Conservation (phyloP, 1,140 invertebrate species). For the Tribolium madens region DNA sequence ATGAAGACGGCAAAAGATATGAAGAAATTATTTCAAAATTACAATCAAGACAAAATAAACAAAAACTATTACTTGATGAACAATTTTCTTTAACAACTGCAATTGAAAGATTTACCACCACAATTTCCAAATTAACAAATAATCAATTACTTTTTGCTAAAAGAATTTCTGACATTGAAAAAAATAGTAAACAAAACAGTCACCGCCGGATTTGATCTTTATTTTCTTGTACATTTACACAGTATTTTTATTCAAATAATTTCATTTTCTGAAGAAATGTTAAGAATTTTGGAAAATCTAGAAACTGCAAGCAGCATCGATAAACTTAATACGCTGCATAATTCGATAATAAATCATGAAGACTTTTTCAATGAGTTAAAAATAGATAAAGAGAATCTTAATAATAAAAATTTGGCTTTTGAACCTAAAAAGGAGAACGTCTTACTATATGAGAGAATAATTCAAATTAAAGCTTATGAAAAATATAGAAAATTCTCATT, state of each 20-base stretch:
- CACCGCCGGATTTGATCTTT: neutral
- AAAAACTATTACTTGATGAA: neutral
- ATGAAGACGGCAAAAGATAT: constrained; percentile 28
- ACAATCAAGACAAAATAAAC: constrained; percentile 6
- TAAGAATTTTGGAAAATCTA: neutral
- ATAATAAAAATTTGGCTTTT: too few species aligned
- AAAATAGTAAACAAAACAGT: neutral
- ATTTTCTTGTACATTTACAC: neutral
- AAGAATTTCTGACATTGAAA: neutral
- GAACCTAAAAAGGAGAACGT: too few species aligned
- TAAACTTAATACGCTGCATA: too few species aligned
- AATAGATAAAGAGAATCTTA: too few species aligned
- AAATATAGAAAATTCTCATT: too few species aligned
- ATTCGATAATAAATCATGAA: too few species aligned
- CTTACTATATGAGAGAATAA: too few species aligned
- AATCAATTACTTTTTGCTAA: neutral
- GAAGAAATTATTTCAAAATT: constrained; percentile 32
- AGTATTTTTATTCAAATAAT: constrained; percentile 17
- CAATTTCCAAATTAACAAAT: neutral
- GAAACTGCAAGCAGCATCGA: constrained; percentile 30
- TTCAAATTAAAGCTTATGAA: too few species aligned
- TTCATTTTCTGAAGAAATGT: constrained; percentile 5
- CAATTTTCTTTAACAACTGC: constrained; percentile 12
- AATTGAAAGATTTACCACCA: neutral
- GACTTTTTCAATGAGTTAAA: too few species aligned